These are phyloP conservation scores for Caenorhabditis macrosperma DNA, from an alignment of 2,888 invertebrate species.

Conservation along the genomic window DNA sequence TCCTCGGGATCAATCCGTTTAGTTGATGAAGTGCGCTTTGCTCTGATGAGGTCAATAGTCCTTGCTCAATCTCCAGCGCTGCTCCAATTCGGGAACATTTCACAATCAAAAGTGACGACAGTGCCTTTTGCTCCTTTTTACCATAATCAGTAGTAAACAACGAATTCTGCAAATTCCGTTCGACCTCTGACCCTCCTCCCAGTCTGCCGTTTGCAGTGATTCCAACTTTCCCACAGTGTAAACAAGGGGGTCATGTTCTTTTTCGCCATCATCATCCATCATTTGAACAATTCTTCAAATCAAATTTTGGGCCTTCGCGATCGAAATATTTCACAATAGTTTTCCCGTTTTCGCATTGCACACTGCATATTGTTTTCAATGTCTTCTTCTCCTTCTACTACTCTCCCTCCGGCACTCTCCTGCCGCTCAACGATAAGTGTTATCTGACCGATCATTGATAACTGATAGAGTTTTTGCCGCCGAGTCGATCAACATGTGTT, in stretches of 20 bases:
- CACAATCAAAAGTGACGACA: no score
- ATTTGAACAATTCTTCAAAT: neutral
- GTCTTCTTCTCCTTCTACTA: neutral
- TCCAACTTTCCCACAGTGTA: no score
- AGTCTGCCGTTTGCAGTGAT: neutral
- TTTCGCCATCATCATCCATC: no score
- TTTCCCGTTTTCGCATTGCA: neutral
- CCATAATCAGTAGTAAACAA: neutral
- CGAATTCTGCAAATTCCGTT: neutral
- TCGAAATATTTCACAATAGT: neutral
- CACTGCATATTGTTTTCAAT: neutral
- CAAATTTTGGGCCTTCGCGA: no score
- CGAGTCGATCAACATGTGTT: slow-evolving; percentile 16
- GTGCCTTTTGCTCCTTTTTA: neutral
- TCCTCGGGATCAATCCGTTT: no score
- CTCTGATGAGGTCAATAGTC: no score
- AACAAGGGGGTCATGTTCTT: neutral
- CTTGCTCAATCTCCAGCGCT: no score
- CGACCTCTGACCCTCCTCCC: neutral
- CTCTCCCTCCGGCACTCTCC: neutral
- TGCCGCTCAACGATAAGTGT: neutral
- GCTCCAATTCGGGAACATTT: no score
- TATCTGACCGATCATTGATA: slow-evolving; percentile 42
- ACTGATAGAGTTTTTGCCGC: slow-evolving; percentile 6
- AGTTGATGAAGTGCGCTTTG: no score